Evolutionary conservation across 2,113 vertebrate species (phyloP), one percentile per base, ranked within the genome.

Genomic region (Tyto alba): DNA sequence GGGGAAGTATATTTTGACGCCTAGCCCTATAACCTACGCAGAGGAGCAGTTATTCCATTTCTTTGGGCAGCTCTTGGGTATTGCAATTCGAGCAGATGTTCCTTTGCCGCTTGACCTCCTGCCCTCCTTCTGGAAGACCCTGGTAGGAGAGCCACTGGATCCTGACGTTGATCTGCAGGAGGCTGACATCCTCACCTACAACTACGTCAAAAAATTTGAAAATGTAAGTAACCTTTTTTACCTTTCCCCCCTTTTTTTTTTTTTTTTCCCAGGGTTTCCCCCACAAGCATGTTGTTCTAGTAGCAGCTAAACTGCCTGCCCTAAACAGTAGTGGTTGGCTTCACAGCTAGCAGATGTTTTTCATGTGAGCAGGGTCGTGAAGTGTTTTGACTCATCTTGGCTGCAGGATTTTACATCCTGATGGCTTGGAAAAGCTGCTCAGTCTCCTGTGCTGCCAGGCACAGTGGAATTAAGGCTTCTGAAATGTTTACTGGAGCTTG

Each of bases 31-130:
- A 95, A 99, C 98, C 97, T 99, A 99, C 1, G 98, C 98, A 8
- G 99, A 99, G 95, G 99, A 99, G 93, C 99, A 99, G 98, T 93
- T 99, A 43, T 98, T 99, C 90, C 99, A 99, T 87, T 99, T 99
- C 98, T 99, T 99, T 2, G 99, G 99, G 67, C 99, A 99, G 93
- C 97, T 99, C 47, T 96, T 99, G 89, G 99, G 99, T 14, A 99
- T 99, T 1, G 99, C 99, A 22, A 99, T 99, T 55, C 98, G 99
- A 1, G 99, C 99, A 0, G 99, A 99, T 0, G 98, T 99, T 36
- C 99, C 99, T 12, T 98, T 99, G 66, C 99, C 99, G 7, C 96
- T 99, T 90, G 99, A 99, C 95, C 98, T 99, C 13, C 98, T 99
- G 81, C 98, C 99, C 53, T 99, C 99, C 53, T 99, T 99, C 97